These are phyloP conservation scores for Phrynosoma blainvillii DNA, from an alignment of 2,113 vertebrate species.

Conservation along the genomic window DNA sequence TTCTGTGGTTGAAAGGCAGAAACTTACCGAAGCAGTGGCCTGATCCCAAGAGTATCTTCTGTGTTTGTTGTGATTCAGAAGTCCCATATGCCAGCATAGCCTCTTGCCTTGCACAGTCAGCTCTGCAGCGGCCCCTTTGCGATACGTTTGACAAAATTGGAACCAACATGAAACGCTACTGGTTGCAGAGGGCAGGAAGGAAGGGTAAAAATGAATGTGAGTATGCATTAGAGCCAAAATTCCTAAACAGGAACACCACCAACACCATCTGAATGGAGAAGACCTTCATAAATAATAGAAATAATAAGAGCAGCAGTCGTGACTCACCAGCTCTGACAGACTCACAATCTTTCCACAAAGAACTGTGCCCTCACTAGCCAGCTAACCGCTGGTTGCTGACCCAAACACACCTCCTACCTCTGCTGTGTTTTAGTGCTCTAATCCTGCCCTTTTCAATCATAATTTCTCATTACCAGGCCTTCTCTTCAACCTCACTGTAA, in stretches of 20 bases:
- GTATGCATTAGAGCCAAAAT: not conserved
- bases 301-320: too few relatives aligned
- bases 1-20: constrained; percentile 3
- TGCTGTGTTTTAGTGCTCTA: too few relatives aligned
- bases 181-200: too few relatives aligned
- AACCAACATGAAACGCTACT: not conserved
- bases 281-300: not conserved
- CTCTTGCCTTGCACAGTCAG: not conserved
- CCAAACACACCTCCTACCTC: too few relatives aligned
- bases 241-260: not conserved
- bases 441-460: too few relatives aligned
- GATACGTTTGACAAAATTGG: not conserved
- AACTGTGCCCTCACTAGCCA: too few relatives aligned
- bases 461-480: not conserved
- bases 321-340: too few relatives aligned
- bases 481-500: not conserved
- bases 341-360: not conserved
- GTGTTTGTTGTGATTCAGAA: not conserved
- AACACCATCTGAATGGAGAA: not conserved
- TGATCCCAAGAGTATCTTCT: not conserved
- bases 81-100: not conserved
- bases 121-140: not conserved
- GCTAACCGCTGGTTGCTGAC: not conserved
- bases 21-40: not conserved
- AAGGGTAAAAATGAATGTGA: not conserved